A percentile compares a stretch with the other conserved stretches of the same genome.
Conservation (phyloP, 2,797 vertebrate genomes). For the Sebastes iracundus region DNA sequence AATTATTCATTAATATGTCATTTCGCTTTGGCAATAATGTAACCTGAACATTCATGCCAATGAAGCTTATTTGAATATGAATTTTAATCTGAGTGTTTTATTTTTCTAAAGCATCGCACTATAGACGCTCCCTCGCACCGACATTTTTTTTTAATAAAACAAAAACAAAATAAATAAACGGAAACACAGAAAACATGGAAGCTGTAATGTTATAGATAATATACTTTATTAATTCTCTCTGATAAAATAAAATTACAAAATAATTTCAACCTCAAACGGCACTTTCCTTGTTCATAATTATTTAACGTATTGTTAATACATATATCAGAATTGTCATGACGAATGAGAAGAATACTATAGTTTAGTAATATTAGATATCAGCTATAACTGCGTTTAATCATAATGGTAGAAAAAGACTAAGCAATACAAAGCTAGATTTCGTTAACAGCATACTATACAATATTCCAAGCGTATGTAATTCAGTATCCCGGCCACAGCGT, state of each 20-base stretch:
- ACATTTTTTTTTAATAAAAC: not conserved
- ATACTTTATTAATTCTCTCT: slow-evolving; percentile 91
- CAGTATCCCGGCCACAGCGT: slow-evolving; percentile 87
- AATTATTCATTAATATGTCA: too few species aligned
- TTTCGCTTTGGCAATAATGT: too few species aligned
- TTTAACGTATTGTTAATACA: slow-evolving; percentile 84
- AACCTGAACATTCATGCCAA: too few species aligned
- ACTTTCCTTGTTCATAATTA: slow-evolving; percentile 84
- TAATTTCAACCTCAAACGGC: slow-evolving; percentile 88
- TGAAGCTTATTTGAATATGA: too few species aligned
- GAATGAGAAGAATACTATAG: slow-evolving; percentile 86
- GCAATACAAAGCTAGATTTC: slow-evolving; percentile 87
- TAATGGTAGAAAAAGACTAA: slow-evolving; percentile 86
- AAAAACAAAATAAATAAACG: not conserved
- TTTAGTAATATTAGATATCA: slow-evolving; percentile 85
- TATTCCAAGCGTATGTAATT: slow-evolving; percentile 84
- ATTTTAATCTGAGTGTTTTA: not conserved
- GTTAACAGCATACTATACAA: slow-evolving; percentile 86
- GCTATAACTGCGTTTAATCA: slow-evolving; percentile 85
- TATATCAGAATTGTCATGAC: slow-evolving; percentile 83
- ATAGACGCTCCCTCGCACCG: not conserved
- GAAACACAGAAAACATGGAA: slow-evolving; percentile 49
- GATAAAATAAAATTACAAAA: slow-evolving; percentile 91
- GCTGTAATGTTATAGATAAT: slow-evolving; percentile 85
- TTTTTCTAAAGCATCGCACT: not conserved